Evolutionary conservation across 2,113 vertebrate genomes (phyloP).

Genomic region (Spilogale gracilis): DNA sequence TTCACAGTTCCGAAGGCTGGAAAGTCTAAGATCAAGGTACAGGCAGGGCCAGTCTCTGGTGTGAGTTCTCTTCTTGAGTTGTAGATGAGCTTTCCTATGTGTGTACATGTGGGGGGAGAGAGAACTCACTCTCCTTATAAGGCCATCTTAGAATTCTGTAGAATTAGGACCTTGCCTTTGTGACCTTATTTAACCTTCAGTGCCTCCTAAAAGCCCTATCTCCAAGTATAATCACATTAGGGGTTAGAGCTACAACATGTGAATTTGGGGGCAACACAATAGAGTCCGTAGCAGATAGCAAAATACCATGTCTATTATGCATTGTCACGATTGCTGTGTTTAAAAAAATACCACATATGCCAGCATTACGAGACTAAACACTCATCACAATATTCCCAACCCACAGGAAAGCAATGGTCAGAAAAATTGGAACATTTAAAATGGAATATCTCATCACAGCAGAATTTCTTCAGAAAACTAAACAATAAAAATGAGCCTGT

Average conservation of each 20-base stretch:
- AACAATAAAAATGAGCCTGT: not conserved
- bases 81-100: not conserved
- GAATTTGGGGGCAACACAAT: not conserved
- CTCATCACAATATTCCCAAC: not conserved
- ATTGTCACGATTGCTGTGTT: not conserved
- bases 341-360: not conserved
- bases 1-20: not conserved
- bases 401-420: conserved; percentile 6
- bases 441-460: not conserved
- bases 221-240: not conserved
- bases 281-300: not conserved
- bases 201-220: not conserved
- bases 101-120: not conserved
- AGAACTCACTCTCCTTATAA: not conserved
- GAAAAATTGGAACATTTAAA: conserved; percentile 28
- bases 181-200: not conserved
- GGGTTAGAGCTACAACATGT: not conserved
- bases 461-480: conserved; percentile 14
- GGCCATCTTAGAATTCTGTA: not conserved
- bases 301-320: not conserved
- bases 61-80: not conserved
- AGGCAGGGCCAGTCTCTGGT: not conserved
- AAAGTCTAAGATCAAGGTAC: not conserved
- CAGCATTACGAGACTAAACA: not conserved
- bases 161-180: not conserved